These are phyloP conservation scores for Casuarius casuarius DNA, from an alignment of 2,113 vertebrate genomes.

Conservation along the genomic window DNA sequence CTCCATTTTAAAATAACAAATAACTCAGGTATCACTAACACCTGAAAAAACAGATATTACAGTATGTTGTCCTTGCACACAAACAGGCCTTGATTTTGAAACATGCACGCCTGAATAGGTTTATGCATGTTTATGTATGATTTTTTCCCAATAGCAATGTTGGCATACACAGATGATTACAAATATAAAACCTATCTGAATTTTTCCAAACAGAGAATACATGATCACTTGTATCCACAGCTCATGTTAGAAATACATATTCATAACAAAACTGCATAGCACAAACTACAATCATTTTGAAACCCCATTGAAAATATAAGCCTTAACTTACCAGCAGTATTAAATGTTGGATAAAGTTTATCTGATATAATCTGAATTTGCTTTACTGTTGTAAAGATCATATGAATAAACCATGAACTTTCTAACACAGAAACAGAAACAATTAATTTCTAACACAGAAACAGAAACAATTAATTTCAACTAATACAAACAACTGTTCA, in stretches of 20 bases:
- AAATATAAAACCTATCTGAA: neutral
- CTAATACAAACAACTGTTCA: neutral
- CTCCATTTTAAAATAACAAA: neutral
- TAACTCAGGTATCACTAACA: neutral
- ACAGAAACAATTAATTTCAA: neutral
- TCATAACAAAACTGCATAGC: neutral
- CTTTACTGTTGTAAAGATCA: neutral
- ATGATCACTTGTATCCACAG: neutral
- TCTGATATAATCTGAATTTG: neutral
- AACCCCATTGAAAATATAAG: neutral
- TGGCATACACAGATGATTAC: neutral
- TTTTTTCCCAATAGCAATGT: neutral
- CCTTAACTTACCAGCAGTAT: neutral
- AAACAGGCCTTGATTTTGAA: neutral
- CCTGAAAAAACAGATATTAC: neutral
- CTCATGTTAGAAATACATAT: neutral
- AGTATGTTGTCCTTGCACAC: neutral
- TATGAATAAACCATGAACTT: neutral
- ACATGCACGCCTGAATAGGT: neutral
- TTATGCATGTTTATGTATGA: neutral
- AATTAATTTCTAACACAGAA: neutral
- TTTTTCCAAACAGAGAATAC: neutral
- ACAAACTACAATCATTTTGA: neutral
- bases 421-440: neutral
- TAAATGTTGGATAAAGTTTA: neutral